Evolutionary conservation across 1,140 invertebrate species (phyloP), one percentile per base, ranked within the genome.

Genomic region (Agraylea sexmaculata): DNA sequence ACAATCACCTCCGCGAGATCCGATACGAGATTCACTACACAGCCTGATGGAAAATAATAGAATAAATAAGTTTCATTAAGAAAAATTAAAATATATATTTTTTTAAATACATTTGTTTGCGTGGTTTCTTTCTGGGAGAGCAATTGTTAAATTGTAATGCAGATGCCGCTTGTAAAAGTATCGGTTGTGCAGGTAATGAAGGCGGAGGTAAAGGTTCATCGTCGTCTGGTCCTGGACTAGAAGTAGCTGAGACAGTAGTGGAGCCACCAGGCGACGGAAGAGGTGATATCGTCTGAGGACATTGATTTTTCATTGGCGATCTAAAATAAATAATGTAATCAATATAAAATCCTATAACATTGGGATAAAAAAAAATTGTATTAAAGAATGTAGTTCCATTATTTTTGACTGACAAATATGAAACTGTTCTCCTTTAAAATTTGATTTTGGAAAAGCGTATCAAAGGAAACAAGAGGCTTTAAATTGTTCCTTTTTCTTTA

Each of bases 51-150:
- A 37, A 37, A 49, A 51, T 20, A 32, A 17, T 16, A 13, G 44
- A 49, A 11, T 16, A 23, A 27, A 3, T 31, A 39, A 33, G 15
- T 33, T 8, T 13, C 36, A 37, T 5, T 39, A 33, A 11, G 5
- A 31, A 39, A 40, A 40, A n/a, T 40, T 15, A 40, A 35, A 19
- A 17, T 12, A 40, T 17, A 18, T 37, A 36, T 18, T 13, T 6
- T 16, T 40, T 35, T 6, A 59, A 76, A 75, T 40, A 64, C 63
- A 60, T 52, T 48, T 85, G 82, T 56, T 85, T 85, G 42, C 82
- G 60, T 0, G 81, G 79, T 58, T 83, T 83, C 56, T 85, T 85
- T 46, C 82, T 62, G 2, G 80, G 80, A 32, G 57, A 59, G 68
- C 73, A 37, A 68, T 66, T 50, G 16, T 41, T 44, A 16, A 41